Evolutionary conservation across 2,113 vertebrate species (phyloP).

Genomic region (Boleophthalmus pectinirostris): DNA sequence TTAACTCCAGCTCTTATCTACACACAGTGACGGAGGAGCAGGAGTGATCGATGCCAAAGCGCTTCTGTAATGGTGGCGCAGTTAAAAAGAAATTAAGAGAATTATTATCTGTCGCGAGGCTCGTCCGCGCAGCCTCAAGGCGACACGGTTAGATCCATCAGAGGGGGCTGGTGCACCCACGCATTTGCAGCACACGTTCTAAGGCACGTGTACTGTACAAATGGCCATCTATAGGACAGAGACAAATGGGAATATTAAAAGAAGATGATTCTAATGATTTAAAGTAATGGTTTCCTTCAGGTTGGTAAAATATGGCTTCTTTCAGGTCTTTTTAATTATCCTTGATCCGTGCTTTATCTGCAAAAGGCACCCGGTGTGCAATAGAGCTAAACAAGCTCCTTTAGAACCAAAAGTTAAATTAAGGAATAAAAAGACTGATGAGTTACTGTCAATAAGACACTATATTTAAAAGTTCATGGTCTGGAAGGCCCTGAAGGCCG

Average conservation of each 20-base stretch:
- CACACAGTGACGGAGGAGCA: slow-evolving; percentile 34
- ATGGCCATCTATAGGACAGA: slow-evolving; percentile 14
- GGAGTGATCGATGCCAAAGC: slow-evolving; percentile 66
- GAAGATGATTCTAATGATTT: slow-evolving; percentile 33
- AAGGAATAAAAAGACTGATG: neutral
- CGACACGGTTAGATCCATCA: slow-evolving; percentile 51
- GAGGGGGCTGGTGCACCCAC: slow-evolving; percentile 18
- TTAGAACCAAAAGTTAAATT: slow-evolving; percentile 19
- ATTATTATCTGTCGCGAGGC: slow-evolving; percentile 67
- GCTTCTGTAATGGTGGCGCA: slow-evolving; percentile 68
- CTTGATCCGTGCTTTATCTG: slow-evolving; percentile 42
- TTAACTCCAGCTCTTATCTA: slow-evolving; percentile 39
- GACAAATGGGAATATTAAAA: slow-evolving; percentile 38
- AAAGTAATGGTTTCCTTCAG: slow-evolving; percentile 28
- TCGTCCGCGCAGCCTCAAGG: slow-evolving; percentile 42
- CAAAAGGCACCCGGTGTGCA: slow-evolving; percentile 18
- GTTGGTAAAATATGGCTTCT: slow-evolving; percentile 45
- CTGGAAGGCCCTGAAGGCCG: neutral
- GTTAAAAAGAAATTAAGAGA: slow-evolving; percentile 83
- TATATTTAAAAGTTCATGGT: neutral
- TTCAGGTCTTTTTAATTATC: slow-evolving; percentile 14
- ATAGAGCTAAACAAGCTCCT: slow-evolving; percentile 40
- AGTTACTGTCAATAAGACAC: neutral
- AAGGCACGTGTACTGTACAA: slow-evolving; percentile 19
- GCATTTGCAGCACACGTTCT: slow-evolving; percentile 4